Conservation (phyloP, 1,140 invertebrate species). For the Whitmania pigra region DNA sequence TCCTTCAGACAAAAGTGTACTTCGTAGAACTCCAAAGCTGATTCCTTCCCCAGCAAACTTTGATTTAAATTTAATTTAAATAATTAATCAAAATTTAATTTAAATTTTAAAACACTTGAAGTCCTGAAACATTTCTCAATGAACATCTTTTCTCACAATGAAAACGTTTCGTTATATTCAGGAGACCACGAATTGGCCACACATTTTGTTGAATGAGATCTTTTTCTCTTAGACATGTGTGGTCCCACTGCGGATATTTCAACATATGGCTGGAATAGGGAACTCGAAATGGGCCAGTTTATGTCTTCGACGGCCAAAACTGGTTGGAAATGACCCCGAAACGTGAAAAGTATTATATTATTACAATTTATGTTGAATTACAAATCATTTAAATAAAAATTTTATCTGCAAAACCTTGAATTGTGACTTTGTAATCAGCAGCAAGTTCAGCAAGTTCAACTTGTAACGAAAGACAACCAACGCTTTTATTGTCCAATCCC, state of each 20-base stretch:
- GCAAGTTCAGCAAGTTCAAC: too few relatives aligned
- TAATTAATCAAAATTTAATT: too few relatives aligned
- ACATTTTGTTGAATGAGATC: slow-evolving; percentile 93
- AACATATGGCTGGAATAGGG: slow-evolving; percentile 96
- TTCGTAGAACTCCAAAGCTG: slow-evolving; percentile 87
- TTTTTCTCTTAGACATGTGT: slow-evolving; percentile 88
- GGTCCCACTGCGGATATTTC: slow-evolving; percentile 97
- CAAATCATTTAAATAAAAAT: too few relatives aligned
- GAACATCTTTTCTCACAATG: slow-evolving; percentile 65
- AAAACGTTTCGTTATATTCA: slow-evolving; percentile 98
- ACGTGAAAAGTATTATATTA: too few relatives aligned
- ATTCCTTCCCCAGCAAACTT: slow-evolving; percentile 93
- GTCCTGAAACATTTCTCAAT: neutral
- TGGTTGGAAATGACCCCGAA: slow-evolving; percentile 42
- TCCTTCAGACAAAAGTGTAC: slow-evolving; percentile 96
- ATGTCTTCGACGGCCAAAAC: slow-evolving; percentile 95
- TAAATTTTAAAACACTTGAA: neutral
- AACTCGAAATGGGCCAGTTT: slow-evolving; percentile 77
- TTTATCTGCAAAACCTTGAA: too few relatives aligned
- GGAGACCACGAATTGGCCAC: slow-evolving; percentile 97
- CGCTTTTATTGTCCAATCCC: too few relatives aligned
- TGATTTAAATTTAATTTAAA: slow-evolving; percentile 23
- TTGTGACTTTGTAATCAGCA: too few relatives aligned
- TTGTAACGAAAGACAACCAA: too few relatives aligned
- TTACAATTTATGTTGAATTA: too few relatives aligned